A percentile compares a stretch with the other conserved stretches of the same genome.
Evolutionary conservation across 2,888 invertebrate species (phyloP).

Genomic region (Drosophila gaucha): DNA sequence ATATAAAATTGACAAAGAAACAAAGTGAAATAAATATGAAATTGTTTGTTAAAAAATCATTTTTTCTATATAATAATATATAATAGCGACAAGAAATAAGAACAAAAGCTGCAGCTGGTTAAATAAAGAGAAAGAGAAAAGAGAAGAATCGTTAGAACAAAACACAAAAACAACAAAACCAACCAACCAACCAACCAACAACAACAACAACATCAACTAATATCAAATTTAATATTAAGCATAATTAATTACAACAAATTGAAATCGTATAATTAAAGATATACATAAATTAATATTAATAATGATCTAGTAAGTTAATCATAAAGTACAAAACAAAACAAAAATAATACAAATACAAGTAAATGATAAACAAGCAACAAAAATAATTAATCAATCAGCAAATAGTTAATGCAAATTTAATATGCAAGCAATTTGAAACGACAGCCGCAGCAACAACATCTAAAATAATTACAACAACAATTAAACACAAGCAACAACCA

Average conservation of each 20-base stretch:
- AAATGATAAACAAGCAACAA: constrained; percentile 27
- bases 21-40: constrained; percentile 26
- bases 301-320: constrained; percentile 76
- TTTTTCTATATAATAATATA: constrained; percentile 40
- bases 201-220: constrained; percentile 72
- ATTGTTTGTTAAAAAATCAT: constrained; percentile 48
- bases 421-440: constrained; percentile 56
- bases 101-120: constrained; percentile 71
- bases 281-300: constrained; percentile 63
- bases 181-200: constrained; percentile 57
- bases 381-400: constrained; percentile 56
- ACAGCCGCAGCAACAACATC: constrained; percentile 45
- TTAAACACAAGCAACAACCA: constrained; percentile 48
- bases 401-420: constrained; percentile 66
- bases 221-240: constrained; percentile 72
- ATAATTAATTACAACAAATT: constrained; percentile 61
- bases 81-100: constrained; percentile 62
- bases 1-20: constrained; percentile 25
- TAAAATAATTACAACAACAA: constrained; percentile 40
- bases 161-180: constrained; percentile 52
- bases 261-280: constrained; percentile 51
- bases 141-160: constrained; percentile 59
- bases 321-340: constrained; percentile 69
- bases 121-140: constrained; percentile 38
- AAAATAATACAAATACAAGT: constrained; percentile 23